phyloP scores from a whole-genome alignment of 2,797 vertebrate genomes.

The Galago senegalensis region DNA sequence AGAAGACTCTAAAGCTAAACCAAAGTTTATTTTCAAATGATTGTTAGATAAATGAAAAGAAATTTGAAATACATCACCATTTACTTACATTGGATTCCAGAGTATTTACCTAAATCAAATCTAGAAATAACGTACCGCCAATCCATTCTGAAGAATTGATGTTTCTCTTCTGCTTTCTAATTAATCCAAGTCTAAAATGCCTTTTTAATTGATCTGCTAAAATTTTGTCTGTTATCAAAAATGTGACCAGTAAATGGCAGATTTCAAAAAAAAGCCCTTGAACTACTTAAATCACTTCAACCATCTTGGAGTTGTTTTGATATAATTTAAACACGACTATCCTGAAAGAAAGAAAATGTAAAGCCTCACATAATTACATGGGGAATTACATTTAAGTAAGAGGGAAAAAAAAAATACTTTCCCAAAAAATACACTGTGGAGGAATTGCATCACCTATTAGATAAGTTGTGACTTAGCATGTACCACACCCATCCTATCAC shows the following conservation, averaged over 20 bases:
- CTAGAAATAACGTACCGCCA: conserved; percentile 51
- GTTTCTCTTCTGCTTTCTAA: conserved; percentile 64
- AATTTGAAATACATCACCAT: conserved; percentile 55
- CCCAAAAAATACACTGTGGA: not conserved
- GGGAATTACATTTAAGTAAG: not conserved
- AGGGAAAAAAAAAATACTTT: not conserved
- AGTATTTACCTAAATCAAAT: conserved; percentile 63
- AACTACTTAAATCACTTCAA: not conserved
- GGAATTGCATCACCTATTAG: not conserved
- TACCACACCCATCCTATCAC: not conserved
- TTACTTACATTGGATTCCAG: conserved; percentile 58
- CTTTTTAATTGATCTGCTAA: conserved; percentile 63
- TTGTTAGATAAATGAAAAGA: conserved; percentile 55
- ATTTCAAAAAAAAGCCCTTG: conserved; percentile 27
- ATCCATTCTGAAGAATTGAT: conserved; percentile 14
- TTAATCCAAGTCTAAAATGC: conserved; percentile 57
- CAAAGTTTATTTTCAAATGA: conserved; percentile 65
- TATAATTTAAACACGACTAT: conserved; percentile 48
- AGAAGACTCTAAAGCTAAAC: conserved; percentile 48
- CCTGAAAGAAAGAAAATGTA: not conserved
- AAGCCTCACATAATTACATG: not conserved
- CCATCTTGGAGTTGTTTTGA: not conserved
- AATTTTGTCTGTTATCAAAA: conserved; percentile 49
- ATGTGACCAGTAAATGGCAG: conserved; percentile 4
- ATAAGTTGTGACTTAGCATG: not conserved